A percentile compares a stretch with the other conserved stretches of the same genome.
Evolutionary conservation across 92 coral and sea anemone species (phyloP).

Genomic region (Plumapathes pennacea): DNA sequence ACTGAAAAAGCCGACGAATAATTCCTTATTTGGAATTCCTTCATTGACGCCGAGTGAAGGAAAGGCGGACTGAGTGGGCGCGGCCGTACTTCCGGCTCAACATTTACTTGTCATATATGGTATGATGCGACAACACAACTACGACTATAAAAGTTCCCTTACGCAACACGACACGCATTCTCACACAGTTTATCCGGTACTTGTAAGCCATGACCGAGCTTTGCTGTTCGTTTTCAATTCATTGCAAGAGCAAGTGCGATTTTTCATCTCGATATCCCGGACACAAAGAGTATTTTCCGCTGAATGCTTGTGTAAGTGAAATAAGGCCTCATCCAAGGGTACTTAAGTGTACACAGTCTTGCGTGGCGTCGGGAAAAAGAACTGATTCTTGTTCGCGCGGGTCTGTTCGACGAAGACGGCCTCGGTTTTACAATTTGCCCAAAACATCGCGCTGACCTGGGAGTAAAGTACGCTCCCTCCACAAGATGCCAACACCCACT

Average conservation of each 20-base stretch:
- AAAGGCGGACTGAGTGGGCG: too few species aligned
- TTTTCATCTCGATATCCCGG: slow-evolving; percentile 4
- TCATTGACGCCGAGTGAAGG: too few species aligned
- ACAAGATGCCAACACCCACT: neutral
- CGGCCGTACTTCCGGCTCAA: too few species aligned
- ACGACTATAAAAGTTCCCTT: too few species aligned
- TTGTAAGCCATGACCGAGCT: slow-evolving; percentile 1
- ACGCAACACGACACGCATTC: too few species aligned
- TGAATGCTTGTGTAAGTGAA: slow-evolving; percentile 9
- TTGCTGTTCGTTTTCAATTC: neutral
- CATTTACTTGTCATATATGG: too few species aligned
- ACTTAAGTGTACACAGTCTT: neutral
- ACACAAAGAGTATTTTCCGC: slow-evolving; percentile 1
- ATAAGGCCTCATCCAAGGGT: neutral
- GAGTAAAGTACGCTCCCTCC: neutral
- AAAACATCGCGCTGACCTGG: slow-evolving; percentile 2
- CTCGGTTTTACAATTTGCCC: neutral
- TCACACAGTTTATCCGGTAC: too few species aligned
- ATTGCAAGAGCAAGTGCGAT: slow-evolving; percentile 3
- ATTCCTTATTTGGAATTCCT: too few species aligned
- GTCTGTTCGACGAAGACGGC: slow-evolving; percentile 1
- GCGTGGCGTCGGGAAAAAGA: slow-evolving; percentile 11
- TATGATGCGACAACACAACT: too few species aligned
- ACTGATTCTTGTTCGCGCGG: slow-evolving; percentile 1
- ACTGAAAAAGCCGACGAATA: too few species aligned